Conservation (phyloP, 2,113 vertebrate genomes). For the Campylomormyrus tamandua region DNA sequence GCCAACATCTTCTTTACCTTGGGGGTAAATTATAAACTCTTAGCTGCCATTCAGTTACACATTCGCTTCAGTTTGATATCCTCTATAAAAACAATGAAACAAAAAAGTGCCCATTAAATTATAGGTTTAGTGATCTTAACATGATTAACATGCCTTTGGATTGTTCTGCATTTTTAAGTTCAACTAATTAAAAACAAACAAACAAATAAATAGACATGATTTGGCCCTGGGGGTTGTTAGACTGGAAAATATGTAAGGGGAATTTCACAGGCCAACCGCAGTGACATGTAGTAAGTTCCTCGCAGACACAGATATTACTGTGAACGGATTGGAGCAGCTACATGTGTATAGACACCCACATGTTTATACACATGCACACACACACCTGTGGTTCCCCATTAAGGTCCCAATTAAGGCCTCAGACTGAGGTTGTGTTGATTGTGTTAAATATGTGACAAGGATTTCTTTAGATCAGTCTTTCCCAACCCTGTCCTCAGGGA, state of each 20-base stretch:
- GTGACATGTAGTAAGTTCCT: conserved; percentile 6
- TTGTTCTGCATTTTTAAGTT: neutral
- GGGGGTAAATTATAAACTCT: neutral
- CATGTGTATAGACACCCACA: neutral
- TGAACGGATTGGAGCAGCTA: neutral
- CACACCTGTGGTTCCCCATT: neutral
- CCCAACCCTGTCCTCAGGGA: too few species aligned
- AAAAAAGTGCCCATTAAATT: neutral
- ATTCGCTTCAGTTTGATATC: neutral
- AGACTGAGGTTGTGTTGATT: neutral
- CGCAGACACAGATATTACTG: neutral
- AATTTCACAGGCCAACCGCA: neutral
- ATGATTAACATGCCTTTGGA: neutral
- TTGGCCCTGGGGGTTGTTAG: neutral
- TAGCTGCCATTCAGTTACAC: neutral
- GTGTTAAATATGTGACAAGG: neutral
- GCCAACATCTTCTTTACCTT: neutral
- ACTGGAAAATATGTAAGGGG: neutral
- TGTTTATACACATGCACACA: neutral
- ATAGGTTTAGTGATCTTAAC: neutral
- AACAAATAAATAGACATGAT: neutral
- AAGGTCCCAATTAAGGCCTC: neutral
- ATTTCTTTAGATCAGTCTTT: neutral
- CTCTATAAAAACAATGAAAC: neutral
- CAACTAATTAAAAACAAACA: neutral